Conservation (phyloP, 2,797 vertebrate genomes). For the Bovichtus diacanthus region DNA sequence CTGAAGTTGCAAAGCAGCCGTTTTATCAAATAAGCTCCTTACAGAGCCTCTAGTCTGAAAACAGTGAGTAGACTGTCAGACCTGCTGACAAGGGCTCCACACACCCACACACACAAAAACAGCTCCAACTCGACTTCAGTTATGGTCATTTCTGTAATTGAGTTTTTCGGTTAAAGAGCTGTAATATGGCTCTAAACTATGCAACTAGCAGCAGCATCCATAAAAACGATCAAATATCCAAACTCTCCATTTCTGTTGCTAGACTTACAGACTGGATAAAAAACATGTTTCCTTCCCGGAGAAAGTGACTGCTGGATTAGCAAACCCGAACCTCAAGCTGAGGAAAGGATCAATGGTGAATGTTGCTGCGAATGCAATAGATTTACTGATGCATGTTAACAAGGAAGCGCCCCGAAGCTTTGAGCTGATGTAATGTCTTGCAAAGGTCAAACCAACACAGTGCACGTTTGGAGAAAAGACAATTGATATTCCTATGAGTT, state of each 20-base stretch:
- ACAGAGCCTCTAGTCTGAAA: constrained; percentile 14
- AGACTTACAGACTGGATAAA: neutral
- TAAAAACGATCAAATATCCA: neutral
- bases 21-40: constrained; percentile 14
- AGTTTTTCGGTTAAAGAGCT: neutral
- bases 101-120: constrained; percentile 16
- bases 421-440: constrained; percentile 11
- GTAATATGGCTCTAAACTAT: neutral
- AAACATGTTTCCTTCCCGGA: neutral
- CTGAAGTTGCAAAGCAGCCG: neutral
- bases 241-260: neutral
- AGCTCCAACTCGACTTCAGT: neutral
- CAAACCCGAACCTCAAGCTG: neutral
- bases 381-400: constrained; percentile 11
- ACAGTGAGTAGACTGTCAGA: constrained; percentile 5
- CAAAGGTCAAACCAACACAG: constrained; percentile 11
- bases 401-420: neutral
- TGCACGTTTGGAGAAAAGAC: neutral
- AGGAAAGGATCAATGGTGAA: neutral
- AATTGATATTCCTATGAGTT: neutral
- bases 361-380: neutral
- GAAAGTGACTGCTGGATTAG: constrained; percentile 4
- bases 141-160: neutral
- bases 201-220: no score
- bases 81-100: neutral